Percentiles rank a stretch among this genome's conserved stretches.
Conservation (phyloP, 2,113 vertebrate species). For the Marmota monax region DNA sequence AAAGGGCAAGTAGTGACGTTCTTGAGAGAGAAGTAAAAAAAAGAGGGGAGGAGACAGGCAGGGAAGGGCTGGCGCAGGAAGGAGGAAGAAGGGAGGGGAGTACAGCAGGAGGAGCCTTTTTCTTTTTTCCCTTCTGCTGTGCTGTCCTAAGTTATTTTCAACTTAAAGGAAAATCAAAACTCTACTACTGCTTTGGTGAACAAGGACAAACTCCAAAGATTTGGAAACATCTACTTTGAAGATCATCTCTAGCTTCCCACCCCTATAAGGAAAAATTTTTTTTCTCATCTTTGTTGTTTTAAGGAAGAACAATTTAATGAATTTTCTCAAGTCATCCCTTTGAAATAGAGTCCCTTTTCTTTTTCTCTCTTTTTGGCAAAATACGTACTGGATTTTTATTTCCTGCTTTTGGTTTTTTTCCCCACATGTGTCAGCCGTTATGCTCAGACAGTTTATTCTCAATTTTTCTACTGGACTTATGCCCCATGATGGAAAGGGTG, state of each 20-base stretch:
- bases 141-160: constrained; percentile 86
- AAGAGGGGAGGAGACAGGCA: not conserved
- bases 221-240: constrained; percentile 22
- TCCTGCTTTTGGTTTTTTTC: not conserved
- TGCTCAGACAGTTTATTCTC: constrained; percentile 62
- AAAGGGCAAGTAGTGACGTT: constrained; percentile 87
- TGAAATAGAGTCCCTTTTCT: not conserved
- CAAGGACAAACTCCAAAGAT: constrained; percentile 30
- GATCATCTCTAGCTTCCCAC: constrained; percentile 53
- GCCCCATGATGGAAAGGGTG: not conserved
- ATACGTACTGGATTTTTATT: constrained; percentile 46
- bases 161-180: constrained; percentile 73
- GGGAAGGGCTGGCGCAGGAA: constrained; percentile 3
- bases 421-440: constrained; percentile 17
- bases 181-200: constrained; percentile 53
- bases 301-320: constrained; percentile 23
- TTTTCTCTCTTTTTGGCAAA: not conserved
- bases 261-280: not conserved
- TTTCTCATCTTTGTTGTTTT: not conserved
- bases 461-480: constrained; percentile 57
- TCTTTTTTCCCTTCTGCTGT: constrained; percentile 78
- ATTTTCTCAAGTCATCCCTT: not conserved
- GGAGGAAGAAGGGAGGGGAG: constrained; percentile 10
- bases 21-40: constrained; percentile 58
- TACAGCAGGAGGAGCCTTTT: constrained; percentile 79